Conservation (phyloP, 2,797 vertebrate species). For the Prunella strophiata region DNA sequence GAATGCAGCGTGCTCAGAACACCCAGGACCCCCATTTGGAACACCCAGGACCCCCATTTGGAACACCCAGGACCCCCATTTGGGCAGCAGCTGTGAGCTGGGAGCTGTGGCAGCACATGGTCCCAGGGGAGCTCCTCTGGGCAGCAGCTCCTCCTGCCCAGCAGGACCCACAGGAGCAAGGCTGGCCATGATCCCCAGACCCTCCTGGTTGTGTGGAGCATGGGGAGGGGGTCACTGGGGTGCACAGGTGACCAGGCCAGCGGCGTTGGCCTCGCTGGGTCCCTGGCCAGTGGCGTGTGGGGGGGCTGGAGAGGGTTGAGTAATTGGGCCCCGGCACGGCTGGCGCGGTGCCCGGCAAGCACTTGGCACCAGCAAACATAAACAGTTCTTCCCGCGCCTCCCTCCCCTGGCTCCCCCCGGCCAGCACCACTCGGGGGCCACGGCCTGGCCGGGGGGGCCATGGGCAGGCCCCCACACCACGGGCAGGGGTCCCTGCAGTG, state of each 20-base stretch:
- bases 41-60: not conserved
- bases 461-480: rapidly evolving
- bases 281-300: not conserved
- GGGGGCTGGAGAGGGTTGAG: not conserved
- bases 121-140: not conserved
- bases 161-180: rapidly evolving
- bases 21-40: not conserved
- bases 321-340: slow-evolving; percentile 13
- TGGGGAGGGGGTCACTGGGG: not conserved
- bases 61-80: rapidly evolving
- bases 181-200: rapidly evolving
- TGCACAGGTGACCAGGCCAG: rapidly evolving
- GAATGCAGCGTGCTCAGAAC: not conserved
- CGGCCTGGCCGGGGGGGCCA: not conserved
- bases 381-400: slow-evolving; percentile 40
- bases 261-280: not conserved
- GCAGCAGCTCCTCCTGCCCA: not conserved
- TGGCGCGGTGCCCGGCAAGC: not conserved
- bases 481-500: too few species aligned
- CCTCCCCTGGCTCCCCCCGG: not conserved
- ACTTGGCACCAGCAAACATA: slow-evolving; percentile 51
- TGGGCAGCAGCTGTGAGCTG: not conserved
- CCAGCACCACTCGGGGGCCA: not conserved
- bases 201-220: not conserved
- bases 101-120: not conserved